Evolutionary conservation across 2,888 invertebrate species (phyloP).

Genomic region (Caenorhabditis sp.): DNA sequence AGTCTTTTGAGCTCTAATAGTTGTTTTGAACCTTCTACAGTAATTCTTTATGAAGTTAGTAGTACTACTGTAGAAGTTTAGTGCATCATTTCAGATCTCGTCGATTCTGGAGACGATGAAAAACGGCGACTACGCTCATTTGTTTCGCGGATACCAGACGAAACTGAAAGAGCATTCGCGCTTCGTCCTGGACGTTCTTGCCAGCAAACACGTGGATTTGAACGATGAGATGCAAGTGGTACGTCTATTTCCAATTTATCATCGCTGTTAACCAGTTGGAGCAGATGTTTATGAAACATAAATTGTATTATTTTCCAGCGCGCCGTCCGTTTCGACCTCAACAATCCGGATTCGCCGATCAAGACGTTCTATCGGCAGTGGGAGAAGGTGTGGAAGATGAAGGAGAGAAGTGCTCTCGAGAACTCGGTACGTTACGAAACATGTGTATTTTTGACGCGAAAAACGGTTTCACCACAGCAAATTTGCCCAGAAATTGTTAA

Average conservation of each 20-base stretch:
- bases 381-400: slow-evolving; percentile 70
- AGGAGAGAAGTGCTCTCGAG: slow-evolving; percentile 41
- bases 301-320: slow-evolving; percentile 56
- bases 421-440: slow-evolving; percentile 38
- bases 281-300: no score
- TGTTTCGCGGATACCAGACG: slow-evolving; percentile 65
- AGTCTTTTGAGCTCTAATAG: no score
- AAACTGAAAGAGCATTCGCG: slow-evolving; percentile 65
- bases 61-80: background rate
- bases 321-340: slow-evolving; percentile 62
- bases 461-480: no score
- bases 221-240: slow-evolving; percentile 66
- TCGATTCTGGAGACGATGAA: slow-evolving; percentile 61
- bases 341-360: slow-evolving; percentile 63
- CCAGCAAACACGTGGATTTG: slow-evolving; percentile 43
- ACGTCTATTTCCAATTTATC: no score
- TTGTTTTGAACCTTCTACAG: no score
- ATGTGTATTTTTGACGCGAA: no score
- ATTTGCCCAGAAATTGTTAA: no score
- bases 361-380: slow-evolving; percentile 65
- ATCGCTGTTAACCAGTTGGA: no score
- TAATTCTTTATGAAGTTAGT: background rate
- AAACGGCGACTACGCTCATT: slow-evolving; percentile 60
- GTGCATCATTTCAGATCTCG: slow-evolving; percentile 31
- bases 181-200: slow-evolving; percentile 50